Percentiles rank a stretch among this genome's conserved stretches.
Evolutionary conservation across 2,797 vertebrate species (phyloP).

Genomic region (Aselliscus stoliczkanus): DNA sequence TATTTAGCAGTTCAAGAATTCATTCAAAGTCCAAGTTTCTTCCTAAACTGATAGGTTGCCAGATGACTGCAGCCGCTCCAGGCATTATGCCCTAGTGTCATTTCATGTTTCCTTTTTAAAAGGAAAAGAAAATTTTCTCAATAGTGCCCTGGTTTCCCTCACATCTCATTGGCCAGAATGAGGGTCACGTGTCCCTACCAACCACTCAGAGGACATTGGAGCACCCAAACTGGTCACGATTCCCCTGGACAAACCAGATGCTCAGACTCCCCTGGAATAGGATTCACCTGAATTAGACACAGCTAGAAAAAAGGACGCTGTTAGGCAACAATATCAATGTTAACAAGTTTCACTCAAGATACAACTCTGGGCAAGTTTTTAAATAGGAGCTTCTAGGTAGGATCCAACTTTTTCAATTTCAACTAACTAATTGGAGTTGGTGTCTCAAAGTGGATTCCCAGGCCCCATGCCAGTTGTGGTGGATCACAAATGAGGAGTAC

Average conservation of each 20-base stretch:
- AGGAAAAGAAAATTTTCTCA: not conserved
- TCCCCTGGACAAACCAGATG: not conserved
- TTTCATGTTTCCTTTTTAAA: not conserved
- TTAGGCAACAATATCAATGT: not conserved
- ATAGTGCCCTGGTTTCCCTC: not conserved
- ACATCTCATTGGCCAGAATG: not conserved
- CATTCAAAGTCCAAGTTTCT: constrained; percentile 4
- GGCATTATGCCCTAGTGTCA: not conserved
- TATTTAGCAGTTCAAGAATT: not conserved
- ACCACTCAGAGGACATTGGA: not conserved
- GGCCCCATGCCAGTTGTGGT: not conserved
- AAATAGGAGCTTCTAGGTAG: not conserved
- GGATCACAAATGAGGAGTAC: not conserved
- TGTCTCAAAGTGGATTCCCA: not conserved
- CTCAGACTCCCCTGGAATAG: not conserved
- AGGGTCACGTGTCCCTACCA: not conserved
- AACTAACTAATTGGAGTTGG: constrained; percentile 7
- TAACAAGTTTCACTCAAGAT: not conserved
- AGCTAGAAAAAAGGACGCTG: not conserved
- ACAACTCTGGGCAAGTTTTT: not conserved
- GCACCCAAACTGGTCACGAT: not conserved
- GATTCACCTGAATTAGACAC: not conserved
- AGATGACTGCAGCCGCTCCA: not conserved
- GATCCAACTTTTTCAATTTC: not conserved
- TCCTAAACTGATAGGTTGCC: not conserved